phyloP scores from a whole-genome alignment of 2,113 vertebrate genomes.

The Sturnira hondurensis region DNA sequence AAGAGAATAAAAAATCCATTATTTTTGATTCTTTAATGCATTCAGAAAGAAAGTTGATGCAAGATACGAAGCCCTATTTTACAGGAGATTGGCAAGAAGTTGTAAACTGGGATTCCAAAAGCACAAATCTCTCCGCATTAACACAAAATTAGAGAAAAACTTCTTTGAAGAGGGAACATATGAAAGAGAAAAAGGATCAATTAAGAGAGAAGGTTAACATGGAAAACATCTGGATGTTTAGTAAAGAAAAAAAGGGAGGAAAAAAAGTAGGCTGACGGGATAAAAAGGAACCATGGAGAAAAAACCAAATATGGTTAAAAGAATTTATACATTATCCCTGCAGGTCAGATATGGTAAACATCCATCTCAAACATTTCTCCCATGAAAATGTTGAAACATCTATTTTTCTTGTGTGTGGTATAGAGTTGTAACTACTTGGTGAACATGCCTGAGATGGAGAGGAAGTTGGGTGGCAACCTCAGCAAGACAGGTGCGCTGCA shows the following conservation, averaged over 20 bases:
- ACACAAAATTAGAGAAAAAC: background rate
- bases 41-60: background rate
- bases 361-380: background rate
- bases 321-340: background rate
- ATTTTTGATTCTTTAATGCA: background rate
- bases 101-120: background rate
- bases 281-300: background rate
- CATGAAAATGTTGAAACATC: background rate
- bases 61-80: background rate
- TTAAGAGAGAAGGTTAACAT: background rate
- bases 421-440: background rate
- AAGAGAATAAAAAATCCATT: background rate
- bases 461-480: background rate
- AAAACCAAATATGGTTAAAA: background rate
- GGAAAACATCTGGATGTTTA: background rate
- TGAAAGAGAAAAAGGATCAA: background rate
- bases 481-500: background rate
- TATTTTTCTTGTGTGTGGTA: background rate
- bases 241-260: background rate
- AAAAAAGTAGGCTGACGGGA: background rate
- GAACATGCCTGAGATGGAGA: background rate
- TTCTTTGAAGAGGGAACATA: background rate
- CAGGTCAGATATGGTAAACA: background rate
- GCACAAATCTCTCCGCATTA: background rate
- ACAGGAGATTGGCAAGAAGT: background rate